These are phyloP conservation scores for Hyles vespertilio DNA, from an alignment of 1,140 invertebrate species.

Conservation along the genomic window DNA sequence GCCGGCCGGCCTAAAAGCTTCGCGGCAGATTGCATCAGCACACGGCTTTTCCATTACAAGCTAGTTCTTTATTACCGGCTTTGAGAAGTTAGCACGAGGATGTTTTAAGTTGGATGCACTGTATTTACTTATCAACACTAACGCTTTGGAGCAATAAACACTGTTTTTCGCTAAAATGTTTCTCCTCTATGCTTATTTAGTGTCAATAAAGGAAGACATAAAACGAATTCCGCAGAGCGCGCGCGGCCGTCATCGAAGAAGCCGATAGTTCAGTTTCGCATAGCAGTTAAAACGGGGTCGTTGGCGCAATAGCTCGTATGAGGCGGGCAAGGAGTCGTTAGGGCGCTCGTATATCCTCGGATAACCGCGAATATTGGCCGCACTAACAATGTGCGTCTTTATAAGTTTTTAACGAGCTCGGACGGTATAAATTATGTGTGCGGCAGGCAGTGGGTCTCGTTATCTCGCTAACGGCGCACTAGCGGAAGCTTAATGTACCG, in stretches of 20 bases:
- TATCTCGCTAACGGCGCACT: conserved; percentile 70
- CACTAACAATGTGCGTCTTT: conserved; percentile 73
- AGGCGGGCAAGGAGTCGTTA: conserved; percentile 49
- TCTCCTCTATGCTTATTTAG: background rate
- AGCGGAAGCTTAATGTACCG: conserved; percentile 72
- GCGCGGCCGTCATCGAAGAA: background rate
- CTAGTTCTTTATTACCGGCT: conserved; percentile 41
- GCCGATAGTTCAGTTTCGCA: conserved; percentile 1
- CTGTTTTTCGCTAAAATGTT: no score
- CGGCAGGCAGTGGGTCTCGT: conserved; percentile 67
- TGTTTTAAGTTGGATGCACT: conserved; percentile 4
- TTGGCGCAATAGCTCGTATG: conserved; percentile 40
- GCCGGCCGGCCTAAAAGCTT: conserved; percentile 61
- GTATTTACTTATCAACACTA: no score
- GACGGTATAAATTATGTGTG: conserved; percentile 72
- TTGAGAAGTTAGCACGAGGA: conserved; percentile 17
- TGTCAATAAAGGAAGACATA: conserved; percentile 4
- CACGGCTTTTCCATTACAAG: conserved; percentile 66
- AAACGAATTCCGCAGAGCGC: background rate
- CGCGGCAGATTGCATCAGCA: conserved; percentile 65
- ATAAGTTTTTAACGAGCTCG: conserved; percentile 75
- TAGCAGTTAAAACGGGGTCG: conserved; percentile 10
- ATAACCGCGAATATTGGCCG: conserved; percentile 68
- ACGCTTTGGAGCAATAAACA: no score
- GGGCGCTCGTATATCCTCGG: conserved; percentile 53